Percentiles rank a stretch among this genome's conserved stretches.
phyloP scores from a whole-genome alignment of 2,888 invertebrate genomes.

The Hydroisotoma schaefferi region DNA sequence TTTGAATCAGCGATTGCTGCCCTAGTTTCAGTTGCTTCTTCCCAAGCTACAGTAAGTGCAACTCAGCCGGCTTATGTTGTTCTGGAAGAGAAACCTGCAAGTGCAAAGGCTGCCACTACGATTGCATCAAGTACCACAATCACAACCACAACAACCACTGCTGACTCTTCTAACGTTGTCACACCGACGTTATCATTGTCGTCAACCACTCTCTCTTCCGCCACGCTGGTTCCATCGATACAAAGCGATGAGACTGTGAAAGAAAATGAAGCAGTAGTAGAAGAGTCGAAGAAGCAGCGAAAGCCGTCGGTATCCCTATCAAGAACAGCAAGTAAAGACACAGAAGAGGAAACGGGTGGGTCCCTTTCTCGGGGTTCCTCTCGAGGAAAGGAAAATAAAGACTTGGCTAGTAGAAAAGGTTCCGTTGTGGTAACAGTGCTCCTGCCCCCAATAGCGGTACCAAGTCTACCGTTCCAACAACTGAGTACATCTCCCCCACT shows the following conservation, averaged over 20 bases:
- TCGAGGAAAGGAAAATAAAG: background rate
- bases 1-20: background rate
- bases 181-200: background rate
- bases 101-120: background rate
- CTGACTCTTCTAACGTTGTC: background rate
- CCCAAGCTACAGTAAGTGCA: background rate
- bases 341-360: background rate
- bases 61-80: background rate
- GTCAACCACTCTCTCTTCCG: slow-evolving; percentile 14
- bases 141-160: background rate
- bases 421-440: background rate
- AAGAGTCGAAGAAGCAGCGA: background rate
- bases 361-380: background rate
- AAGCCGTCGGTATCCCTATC: background rate
- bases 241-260: slow-evolving; percentile 9
- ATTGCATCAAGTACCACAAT: background rate
- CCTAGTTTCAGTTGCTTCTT: background rate
- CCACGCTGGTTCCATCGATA: slow-evolving; percentile 14
- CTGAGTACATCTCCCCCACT: background rate
- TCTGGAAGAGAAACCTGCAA: background rate
- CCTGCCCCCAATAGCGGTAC: too few species aligned
- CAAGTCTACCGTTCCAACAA: background rate
- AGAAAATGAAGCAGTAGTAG: background rate
- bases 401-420: background rate
- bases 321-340: background rate